A percentile compares a stretch with the other conserved stretches of the same genome.
Evolutionary conservation across 2,888 invertebrate species (phyloP).

Genomic region (Hydroisotoma schaefferi): DNA sequence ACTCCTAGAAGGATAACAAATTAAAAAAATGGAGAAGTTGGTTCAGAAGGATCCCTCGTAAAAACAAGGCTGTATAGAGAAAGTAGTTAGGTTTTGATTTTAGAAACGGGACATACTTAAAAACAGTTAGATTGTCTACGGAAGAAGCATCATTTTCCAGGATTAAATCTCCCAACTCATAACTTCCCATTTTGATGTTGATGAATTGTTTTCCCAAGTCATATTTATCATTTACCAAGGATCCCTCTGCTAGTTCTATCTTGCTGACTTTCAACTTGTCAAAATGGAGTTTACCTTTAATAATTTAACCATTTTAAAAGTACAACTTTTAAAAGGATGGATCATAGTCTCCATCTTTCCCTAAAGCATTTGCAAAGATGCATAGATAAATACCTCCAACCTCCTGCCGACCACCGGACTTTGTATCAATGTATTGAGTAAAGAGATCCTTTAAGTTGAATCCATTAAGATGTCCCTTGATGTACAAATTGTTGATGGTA

Average conservation of each 20-base stretch:
- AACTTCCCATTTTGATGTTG: conserved; percentile 13
- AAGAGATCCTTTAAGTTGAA: conserved; percentile 20
- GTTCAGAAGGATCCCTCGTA: too few species aligned
- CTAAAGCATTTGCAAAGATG: too few species aligned
- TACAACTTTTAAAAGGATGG: too few species aligned
- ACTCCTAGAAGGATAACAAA: conserved; percentile 2
- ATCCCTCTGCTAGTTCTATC: conserved; percentile 1
- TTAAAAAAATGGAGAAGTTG: too few species aligned
- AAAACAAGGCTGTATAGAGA: too few species aligned
- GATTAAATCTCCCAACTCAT: conserved; percentile 11
- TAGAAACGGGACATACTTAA: background rate
- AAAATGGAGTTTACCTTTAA: too few species aligned
- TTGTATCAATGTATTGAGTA: too few species aligned
- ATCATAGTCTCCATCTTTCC: too few species aligned
- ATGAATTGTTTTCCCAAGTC: conserved; percentile 19
- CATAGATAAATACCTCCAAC: too few species aligned
- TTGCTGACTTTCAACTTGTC: too few species aligned
- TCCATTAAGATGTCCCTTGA: conserved; percentile 5
- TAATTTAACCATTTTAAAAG: too few species aligned
- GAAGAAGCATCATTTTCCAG: conserved; percentile 4
- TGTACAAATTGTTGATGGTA: background rate
- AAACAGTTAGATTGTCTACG: conserved; percentile 15
- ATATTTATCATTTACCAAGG: conserved; percentile 13
- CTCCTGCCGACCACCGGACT: too few species aligned
- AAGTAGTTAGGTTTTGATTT: background rate